Base-by-base conservation (phyloP, 2,888 invertebrate species). In the Xylota segnis region DNA sequence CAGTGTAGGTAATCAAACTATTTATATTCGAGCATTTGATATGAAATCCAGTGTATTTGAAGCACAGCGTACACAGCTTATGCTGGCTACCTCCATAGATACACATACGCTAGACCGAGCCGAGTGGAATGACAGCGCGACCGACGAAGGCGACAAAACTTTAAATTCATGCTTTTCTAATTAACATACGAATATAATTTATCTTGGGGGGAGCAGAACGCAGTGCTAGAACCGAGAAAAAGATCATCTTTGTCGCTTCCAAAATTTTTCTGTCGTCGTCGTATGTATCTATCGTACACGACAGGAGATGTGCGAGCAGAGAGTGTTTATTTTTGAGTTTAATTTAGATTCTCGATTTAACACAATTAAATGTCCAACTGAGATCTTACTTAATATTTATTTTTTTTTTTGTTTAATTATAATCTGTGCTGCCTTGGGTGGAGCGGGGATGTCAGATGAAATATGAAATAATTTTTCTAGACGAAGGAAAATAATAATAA, bases 1-100 rank as follows among this genome's bases (percentile, higher is more conserved):
- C 87, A 87, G 71, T 82, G 87, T 87, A 87, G 87, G 82, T 86
- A 87, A 87, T 87, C 86, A 83, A 86, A 87, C 87, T 87, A 87
- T 87, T 87, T 87, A 82, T 87, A 87, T 50, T 82, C 86, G 76
- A 61, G 86, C 76, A 68, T 86, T 82, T 82, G 82, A 86, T 86
- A 82, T 86, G 72, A 77, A n/a, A 81, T 72, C 54, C 71, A 66
- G 59, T 16, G 78, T 74, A 70, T 83, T 63, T 74, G 56, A 79
- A 74, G 61, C 66, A 23, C 23, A 23, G 78, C 68, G 82, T 81
- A 86, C 81, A 66, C 18, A 47, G 47, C 68, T 56, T 65, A 66
- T 40, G 47, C 32, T 59, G 52, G 59, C 54, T 40, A 59, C 18
- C 54, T 65, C 52, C 56, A 59, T 63, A 66, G 27, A 58, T 27